Evolutionary conservation across 2,888 invertebrate genomes (phyloP).

Genomic region (Empis stercorea): DNA sequence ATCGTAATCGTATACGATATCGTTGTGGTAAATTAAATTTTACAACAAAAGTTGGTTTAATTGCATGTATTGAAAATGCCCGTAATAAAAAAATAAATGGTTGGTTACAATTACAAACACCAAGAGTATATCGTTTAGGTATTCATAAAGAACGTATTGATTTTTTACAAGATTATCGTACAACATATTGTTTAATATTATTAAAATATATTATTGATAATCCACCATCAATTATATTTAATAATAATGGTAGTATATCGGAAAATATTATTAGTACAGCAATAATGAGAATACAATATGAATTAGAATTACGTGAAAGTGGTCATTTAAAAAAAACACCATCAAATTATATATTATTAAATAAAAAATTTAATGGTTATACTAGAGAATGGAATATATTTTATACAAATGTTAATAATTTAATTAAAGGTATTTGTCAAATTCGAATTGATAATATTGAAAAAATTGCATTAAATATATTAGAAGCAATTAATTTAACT

Average conservation of each 20-base stretch:
- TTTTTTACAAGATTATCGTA: constrained; percentile 49
- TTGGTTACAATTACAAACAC: constrained; percentile 44
- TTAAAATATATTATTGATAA: constrained; percentile 4
- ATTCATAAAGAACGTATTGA: constrained; percentile 23
- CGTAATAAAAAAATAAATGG: constrained; percentile 27
- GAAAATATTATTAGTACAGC: constrained; percentile 53
- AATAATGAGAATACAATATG: constrained; percentile 48
- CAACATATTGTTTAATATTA: constrained; percentile 65
- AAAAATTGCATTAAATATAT: background rate
- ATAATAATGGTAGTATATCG: constrained; percentile 41
- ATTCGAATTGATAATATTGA: background rate
- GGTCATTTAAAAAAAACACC: background rate
- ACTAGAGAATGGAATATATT: background rate
- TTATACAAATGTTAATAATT: background rate
- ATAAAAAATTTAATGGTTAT: background rate
- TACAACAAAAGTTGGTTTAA: constrained; percentile 39
- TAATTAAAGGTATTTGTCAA: background rate
- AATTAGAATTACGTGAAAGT: background rate
- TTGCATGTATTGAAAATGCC: constrained; percentile 28
- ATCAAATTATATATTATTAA: background rate
- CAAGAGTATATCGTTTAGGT: constrained; percentile 43
- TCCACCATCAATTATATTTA: constrained; percentile 21
- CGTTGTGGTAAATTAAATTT: constrained; percentile 31
- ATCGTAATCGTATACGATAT: constrained; percentile 24
- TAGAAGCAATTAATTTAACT: background rate